Evolutionary conservation across 2,797 vertebrate species (phyloP), one percentile per base, ranked within the genome.

Genomic region (Oreonectes daqikongensis): DNA sequence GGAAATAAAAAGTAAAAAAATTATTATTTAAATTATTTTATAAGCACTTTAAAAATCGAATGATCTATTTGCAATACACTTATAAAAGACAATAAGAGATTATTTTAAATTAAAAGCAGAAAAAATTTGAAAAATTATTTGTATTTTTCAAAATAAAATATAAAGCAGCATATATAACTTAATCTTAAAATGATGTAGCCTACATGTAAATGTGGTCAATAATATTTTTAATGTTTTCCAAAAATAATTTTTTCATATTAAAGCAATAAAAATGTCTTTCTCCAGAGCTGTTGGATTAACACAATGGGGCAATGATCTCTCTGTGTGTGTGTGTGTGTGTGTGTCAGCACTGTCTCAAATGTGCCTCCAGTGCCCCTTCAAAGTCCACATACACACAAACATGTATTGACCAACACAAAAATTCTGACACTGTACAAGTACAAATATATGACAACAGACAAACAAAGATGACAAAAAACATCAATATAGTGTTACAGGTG

Each of bases 371-470:
- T 70, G 71, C 79, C 78, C 65, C 67, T 63, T 67, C 53, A 52
- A 75, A 57, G 55, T 72, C 71, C 61, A 60, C 71, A 76, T 63
- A 79, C 42, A 75, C 59, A 75, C 52, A 77, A 65, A 32, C 15
- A 75, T 70, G 69, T 20, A 68, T 79, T 85, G 84, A 85, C 81
- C 83, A 79, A 79, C 79, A 79, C 80, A 67, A 46, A 79, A 81
- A 88, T 32, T 75, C 15, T 59, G 59, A 85, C 61, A 75, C 28
- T 59, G 81, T 42, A 73, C 53, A 65, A 53, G 79, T 44, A 87
- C 57, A 87, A 50, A 85, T 75, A 85, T 60, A 86, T 63, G 71
- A 89, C 83, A 90, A 87, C 77, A 74, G 64, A 83, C 79, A 87
- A 87, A 87, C 69, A 55, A 85, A 78, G 3, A 81, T 38, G 40